Evolutionary conservation across 2,888 invertebrate genomes (phyloP), one percentile per base, ranked within the genome.

Genomic region (Brachyopa scutellaris): DNA sequence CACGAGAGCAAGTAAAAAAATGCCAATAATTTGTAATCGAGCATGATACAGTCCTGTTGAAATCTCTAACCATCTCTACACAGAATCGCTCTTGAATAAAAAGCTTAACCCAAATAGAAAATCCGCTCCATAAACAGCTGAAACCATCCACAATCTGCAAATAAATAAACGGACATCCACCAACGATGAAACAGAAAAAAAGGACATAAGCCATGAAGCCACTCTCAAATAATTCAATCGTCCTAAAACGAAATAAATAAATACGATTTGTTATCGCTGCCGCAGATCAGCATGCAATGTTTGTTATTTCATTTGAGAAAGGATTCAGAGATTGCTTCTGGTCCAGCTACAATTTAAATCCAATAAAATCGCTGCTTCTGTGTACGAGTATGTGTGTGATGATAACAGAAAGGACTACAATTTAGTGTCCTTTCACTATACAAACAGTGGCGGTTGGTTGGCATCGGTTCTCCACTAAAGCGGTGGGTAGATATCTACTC

Each of bases 241-340:
- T 11, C 57, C 80, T 23, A 42, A 57, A 69, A 26, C 49, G 23
- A 64, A 74, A 69, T 67, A 80, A 64, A 80, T 69, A 69, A 62
- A 74, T 64, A 69, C 62, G 40, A 62, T 51, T 80, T 74, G 80
- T 64, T 77, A 77, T 82, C 76, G 6, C 23, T 59, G 45, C 76
- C 70, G 77, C 77, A 77, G 77, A 82, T 82, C 66, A 66, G 64
- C n/a, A 70, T 82, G 77, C 61, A 72, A 61, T 77, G 70, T 70
- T 76, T 82, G 59, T 66, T 61, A 55, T 70, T 76, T 62, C 49
- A 59, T 76, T 51, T 40, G 62, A 49, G 26, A 51, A 72, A 77
- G 66, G 70, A 77, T 74, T 80, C 69, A 59, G 33, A 80, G 59
- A 72, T 72, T 47, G 66, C 66, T 77, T 77, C 57, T 77, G 77